Conservation (phyloP, 2,113 vertebrate species). For the Grammomys surdaster region DNA sequence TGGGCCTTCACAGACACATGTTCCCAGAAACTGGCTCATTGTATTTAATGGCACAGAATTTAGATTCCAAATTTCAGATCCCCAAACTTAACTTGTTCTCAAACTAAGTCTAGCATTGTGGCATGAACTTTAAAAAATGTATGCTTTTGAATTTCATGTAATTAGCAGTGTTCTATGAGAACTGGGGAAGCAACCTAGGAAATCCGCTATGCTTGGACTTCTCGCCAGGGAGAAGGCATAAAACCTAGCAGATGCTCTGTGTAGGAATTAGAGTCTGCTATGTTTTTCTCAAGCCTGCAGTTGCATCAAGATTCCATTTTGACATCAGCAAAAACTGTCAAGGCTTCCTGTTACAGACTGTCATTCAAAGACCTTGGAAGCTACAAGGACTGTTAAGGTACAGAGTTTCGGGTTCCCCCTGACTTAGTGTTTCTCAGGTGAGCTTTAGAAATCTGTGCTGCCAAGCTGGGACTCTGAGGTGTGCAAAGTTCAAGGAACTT, state of each 20-base stretch:
- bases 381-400: neutral
- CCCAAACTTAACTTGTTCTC: neutral
- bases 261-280: neutral
- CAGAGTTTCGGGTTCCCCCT: neutral
- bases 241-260: neutral
- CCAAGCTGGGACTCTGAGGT: neutral
- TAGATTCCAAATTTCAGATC: neutral
- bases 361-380: neutral
- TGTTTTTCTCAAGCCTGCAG: neutral
- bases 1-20: neutral
- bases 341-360: neutral
- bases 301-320: neutral
- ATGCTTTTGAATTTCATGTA: accelerated
- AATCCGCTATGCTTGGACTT: accelerated
- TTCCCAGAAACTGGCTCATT: neutral
- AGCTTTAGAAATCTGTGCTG: neutral
- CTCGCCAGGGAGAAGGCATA: accelerated
- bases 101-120: neutral
- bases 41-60: neutral
- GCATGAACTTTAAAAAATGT: neutral
- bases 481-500: neutral
- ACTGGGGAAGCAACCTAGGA: neutral
- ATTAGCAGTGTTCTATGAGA: neutral
- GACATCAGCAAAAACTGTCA: neutral
- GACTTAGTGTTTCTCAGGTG: neutral